Evolutionary conservation across 2,888 invertebrate species (phyloP), one percentile per base, ranked within the genome.

Genomic region (Anthophora plumipes): DNA sequence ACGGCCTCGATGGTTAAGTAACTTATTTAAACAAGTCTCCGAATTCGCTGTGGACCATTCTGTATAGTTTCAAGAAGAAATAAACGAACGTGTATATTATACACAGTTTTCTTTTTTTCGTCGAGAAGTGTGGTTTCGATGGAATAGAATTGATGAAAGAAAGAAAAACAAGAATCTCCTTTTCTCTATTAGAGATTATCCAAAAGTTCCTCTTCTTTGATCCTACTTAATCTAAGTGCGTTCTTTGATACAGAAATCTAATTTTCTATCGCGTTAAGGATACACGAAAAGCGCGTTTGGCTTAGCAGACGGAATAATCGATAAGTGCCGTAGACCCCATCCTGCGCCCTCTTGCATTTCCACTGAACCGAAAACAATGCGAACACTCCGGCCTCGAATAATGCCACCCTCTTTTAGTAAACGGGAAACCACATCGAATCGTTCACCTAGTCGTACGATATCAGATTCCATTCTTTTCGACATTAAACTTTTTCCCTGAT

Each of bases 341-440:
- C 64, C 68, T 43, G 68, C 78, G 79, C 77, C 83, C 85, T 81
- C 82, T 80, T 70, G 72, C 57, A 79, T 80, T 82, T 69, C 57
- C 85, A 87, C 73, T 74, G 82, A 84, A 82, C 79, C 79, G 86
- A 86, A 87, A 87, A 85, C 85, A 87, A 86, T 86, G 82, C 77
- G 71, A 61, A 75, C 48, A 60, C 82, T 76, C 57, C 69, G 9
- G 57, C 46, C 74, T 80, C 77, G 71, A 70, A 80, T 77, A 82
- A 81, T 69, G 80, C 66, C 66, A 66, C 64, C 71, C 74, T 77
- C 67, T 75, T 63, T 83, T 61, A 66, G 57, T 61, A 71, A 80
- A 66, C 67, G 76, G 59, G 67, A 80, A 80, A 75, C 74, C 71
- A 57, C 67, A 67, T 76, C 57, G 20, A 41, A 74, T 64, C 46